A percentile compares a stretch with the other conserved stretches of the same genome.
phyloP scores from a whole-genome alignment of 2,113 vertebrate species.

The Pao palembangensis region DNA sequence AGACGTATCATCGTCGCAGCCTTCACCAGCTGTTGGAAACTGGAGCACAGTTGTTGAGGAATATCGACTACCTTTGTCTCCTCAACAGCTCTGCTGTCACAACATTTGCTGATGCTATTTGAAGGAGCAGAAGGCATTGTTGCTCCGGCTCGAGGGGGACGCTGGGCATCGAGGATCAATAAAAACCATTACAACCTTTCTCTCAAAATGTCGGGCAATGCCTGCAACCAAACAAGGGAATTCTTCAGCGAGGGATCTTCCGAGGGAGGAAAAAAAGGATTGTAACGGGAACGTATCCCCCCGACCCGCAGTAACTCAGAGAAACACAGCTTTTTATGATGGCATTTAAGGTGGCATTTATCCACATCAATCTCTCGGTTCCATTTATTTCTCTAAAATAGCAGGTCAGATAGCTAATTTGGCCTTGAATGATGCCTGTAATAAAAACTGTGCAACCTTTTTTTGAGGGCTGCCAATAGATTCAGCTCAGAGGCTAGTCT shows the following conservation, averaged over 20 bases:
- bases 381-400: constrained; percentile 60
- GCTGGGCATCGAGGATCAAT: constrained; percentile 61
- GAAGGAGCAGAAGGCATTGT: constrained; percentile 49
- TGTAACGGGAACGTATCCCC: constrained; percentile 17
- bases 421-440: constrained; percentile 62
- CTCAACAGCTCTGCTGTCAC: constrained; percentile 49
- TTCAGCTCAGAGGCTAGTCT: constrained; percentile 57
- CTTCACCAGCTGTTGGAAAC: constrained; percentile 24
- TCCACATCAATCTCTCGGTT: constrained; percentile 61
- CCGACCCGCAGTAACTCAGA: constrained; percentile 30
- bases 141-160: constrained; percentile 39
- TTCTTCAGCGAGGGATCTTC: constrained; percentile 27
- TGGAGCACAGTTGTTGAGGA: constrained; percentile 35
- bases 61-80: constrained; percentile 47
- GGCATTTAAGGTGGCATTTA: constrained; percentile 71
- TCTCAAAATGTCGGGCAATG: constrained; percentile 55
- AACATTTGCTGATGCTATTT: constrained; percentile 62
- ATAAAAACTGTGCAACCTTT: constrained; percentile 62
- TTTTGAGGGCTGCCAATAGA: constrained; percentile 65
- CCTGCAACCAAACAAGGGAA: constrained; percentile 42
- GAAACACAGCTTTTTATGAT: constrained; percentile 45
- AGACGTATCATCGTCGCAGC: background rate
- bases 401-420: constrained; percentile 66
- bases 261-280: background rate
- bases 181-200: constrained; percentile 65